Base-by-base conservation (phyloP, 2,797 vertebrate species). In the Trachurus trachurus region DNA sequence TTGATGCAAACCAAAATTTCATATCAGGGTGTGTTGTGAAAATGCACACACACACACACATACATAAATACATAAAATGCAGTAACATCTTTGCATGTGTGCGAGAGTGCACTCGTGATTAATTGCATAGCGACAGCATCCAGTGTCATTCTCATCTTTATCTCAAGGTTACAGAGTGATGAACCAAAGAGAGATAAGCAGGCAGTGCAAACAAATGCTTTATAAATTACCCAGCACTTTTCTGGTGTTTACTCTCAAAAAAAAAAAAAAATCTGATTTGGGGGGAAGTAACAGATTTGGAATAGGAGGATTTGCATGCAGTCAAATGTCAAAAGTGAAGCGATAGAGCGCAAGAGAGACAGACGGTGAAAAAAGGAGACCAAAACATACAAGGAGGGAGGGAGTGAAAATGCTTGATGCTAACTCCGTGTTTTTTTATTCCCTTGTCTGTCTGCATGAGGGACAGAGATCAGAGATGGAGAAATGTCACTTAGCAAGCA, bases 401-500 rank as follows among this genome's bases (percentile, higher is more conserved):
- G 47, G 75, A 71, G 67, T 6, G 68, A 75, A 80, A 90, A 79
- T 70, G 74, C 76, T 78, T 87, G 76, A 86, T 80, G 78, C 74
- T 60, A 76, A 85, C 75, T 80, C 17, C 4, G n/a, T 76, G 42
- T 26, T 34, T 79, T 83, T 78, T 66, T 72, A 73, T 83, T 80
- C 71, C 68, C 84, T 63, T 77, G 73, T 86, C 87, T 71, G 77
- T 86, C 88, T 86, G 84, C 80, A 76, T 89, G 81, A 89, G 89
- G 71, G 68, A 88, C 89, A 81, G 70, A 93, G 87, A 93, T 94
- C 90, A 87, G 87, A 89, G 88, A 89, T 91, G 85, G 69, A 91
- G 88, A 93, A 93, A 92, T 92, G 92, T 93, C 93, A 92, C 88
- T 91, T 88, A 89, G 84, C 84, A 79, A 83, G 88, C 92, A 89